Base-by-base conservation (phyloP, 2,888 invertebrate species). In the Chymomyza amoena region DNA sequence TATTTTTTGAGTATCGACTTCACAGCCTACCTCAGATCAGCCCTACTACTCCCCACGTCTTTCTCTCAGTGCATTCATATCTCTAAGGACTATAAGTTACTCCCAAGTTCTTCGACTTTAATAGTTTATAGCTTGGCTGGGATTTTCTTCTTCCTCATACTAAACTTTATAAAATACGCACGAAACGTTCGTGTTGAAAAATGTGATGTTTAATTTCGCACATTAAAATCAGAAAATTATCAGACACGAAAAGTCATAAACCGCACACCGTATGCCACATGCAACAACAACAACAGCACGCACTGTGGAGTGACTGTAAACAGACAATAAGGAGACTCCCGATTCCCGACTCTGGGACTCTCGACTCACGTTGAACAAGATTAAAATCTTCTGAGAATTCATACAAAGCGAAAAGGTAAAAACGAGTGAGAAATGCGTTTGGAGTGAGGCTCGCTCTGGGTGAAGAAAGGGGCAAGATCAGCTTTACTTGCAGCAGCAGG, bases 151-250 rank as follows among this genome's bases (percentile, higher is more conserved):
- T 72, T 76, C 36, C 69, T 61, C 28, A 57, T 69, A 51, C 57
- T 76, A 78, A 79, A 77, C 66, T 74, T 69, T 73, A 28, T 81
- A 73, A 83, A 76, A 66, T 66, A 72, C 73, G 75, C 70, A 66
- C 69, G 73, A 80, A 82, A 78, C 80, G 80, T 80, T 84, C 87
- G 89, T 89, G 90, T 89, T 90, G 90, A 90, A 89, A 90, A 90
- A 90, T 90, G 89, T 90, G 89, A 90, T 90, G 89, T 89, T 89
- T 89, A 88, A 89, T 87, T 90, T 89, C 87, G 89, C 90, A 89
- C 90, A 90, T 90, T 89, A 90, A 90, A 89, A 87, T 84, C 84
- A 77, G 76, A 79, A 90, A 90, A 87, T 90, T 90, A 89, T 90
- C 90, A 88, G 90, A 89, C 89, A 88, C 83, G 79, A 83, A 84